Evolutionary conservation across 2,888 invertebrate species (phyloP), one percentile per base, ranked within the genome.

Genomic region (Epistrophella euchroma): DNA sequence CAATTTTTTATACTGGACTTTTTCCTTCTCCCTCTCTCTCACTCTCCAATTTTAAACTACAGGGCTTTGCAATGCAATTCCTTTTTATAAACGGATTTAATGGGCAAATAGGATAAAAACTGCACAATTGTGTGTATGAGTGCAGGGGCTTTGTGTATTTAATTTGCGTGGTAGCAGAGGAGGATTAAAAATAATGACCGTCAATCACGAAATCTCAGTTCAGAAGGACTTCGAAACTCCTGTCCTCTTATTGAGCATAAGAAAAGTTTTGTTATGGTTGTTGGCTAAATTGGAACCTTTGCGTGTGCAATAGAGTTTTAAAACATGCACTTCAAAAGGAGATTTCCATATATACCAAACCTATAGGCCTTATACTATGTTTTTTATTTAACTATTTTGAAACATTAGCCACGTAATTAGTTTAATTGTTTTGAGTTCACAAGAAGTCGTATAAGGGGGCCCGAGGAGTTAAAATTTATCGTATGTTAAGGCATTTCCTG

Each of bases 191-290:
- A 32, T 83, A 83, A 83, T 74, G 73, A 83, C 73, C 83, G 73
- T 78, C 78, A 73, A 83, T 78, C 83, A 83, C 83, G 83, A 73
- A 40, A 83, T 78, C 70, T 50, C 60, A 70, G 22, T 40, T 37
- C 15, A 35, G 28, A 80, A 50, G 80, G 80, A 68, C 68, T 74
- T 74, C 17, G 11, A 28, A 45, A 25, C 32, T 47, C 10, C 56
- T 22, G 7, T 19, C 35, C 35, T 37, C 22, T 37, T 37, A 22
- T n/a, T n/a, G 17, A 32, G 66, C 22, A 43, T 22, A 45, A 28
- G 28, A 17, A 35, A 52, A 68, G 68, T 66, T 66, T 66, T 50
- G 19, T 13, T 15, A 52, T 68, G 25, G 52, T 68, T 52, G 22
- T 50, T 13, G 9, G n/a, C 15, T 52, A 52, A 68, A 68, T 68